phyloP scores from a whole-genome alignment of 2,113 vertebrate genomes.

The Myrmophylax atrothorax region DNA sequence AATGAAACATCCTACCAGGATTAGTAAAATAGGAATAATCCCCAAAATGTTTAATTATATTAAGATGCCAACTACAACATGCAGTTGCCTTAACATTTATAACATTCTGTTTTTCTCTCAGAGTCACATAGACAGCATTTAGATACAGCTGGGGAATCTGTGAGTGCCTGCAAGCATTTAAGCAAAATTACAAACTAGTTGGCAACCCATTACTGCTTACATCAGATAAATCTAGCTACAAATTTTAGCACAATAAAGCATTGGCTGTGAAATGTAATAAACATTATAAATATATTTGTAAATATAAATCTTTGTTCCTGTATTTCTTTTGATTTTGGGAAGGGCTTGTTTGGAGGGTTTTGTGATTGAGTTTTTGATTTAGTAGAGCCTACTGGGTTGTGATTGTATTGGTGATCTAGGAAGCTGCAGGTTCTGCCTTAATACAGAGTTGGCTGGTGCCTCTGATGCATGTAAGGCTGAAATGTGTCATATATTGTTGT shows the following conservation, averaged over 20 bases:
- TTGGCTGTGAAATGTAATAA: not conserved
- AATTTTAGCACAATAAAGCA: not conserved
- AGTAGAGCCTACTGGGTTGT: not conserved
- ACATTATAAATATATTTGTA: not conserved
- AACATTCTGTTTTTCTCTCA: not conserved
- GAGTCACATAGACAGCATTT: not conserved
- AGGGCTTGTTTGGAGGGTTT: not conserved
- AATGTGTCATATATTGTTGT: not conserved
- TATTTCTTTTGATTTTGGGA: not conserved
- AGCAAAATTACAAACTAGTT: not conserved
- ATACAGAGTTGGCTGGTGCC: not conserved
- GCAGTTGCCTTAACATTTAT: not conserved
- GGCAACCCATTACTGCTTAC: not conserved
- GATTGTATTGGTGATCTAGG: not conserved
- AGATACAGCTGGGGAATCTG: not conserved
- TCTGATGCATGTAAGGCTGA: not conserved
- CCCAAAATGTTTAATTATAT: not conserved
- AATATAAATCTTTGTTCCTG: not conserved
- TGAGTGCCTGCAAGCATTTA: not conserved
- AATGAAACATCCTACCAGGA: not conserved
- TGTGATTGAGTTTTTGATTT: not conserved
- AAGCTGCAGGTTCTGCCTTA: not conserved
- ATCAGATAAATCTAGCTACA: not conserved
- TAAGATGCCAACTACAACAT: not conserved
- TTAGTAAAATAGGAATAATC: not conserved